Percentiles rank a stretch among this genome's conserved stretches.
Conservation (phyloP, 2,888 invertebrate species). For the Agrochola macilenta region DNA sequence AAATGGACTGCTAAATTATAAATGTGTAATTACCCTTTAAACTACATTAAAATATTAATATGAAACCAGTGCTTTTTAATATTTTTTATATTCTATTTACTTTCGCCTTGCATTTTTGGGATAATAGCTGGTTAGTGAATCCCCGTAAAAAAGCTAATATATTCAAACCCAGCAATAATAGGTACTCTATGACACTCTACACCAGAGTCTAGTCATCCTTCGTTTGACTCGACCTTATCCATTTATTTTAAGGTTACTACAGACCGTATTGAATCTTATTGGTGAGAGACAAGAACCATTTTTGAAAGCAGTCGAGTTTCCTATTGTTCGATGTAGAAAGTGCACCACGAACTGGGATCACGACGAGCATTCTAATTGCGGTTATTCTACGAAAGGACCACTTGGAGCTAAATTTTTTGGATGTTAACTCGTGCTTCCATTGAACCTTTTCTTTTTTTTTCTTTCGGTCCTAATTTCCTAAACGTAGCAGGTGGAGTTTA, state of each 20-base stretch:
- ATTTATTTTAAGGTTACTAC: conserved; percentile 41
- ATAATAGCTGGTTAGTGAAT: not conserved
- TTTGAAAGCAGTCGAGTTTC: conserved; percentile 60
- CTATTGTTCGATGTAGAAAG: conserved; percentile 82
- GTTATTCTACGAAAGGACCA: conserved; percentile 71
- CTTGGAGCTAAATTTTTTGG: conserved; percentile 48
- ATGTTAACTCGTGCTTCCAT: conserved; percentile 31
- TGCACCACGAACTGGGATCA: conserved; percentile 78
- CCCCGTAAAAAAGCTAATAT: not conserved
- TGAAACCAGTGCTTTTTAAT: conserved; percentile 28
- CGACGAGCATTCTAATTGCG: conserved; percentile 81
- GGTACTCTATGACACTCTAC: conserved; percentile 19
- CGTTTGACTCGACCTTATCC: conserved; percentile 56
- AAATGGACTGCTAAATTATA: conserved; percentile 58
- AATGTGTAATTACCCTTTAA: conserved; percentile 57
- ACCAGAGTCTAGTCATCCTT: conserved; percentile 49
- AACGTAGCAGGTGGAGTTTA: conserved; percentile 13
- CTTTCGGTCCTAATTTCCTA: not conserved
- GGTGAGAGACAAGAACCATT: conserved; percentile 63
- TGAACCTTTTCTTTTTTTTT: conserved; percentile 29
- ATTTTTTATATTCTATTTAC: not conserved
- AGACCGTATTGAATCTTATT: conserved; percentile 66
- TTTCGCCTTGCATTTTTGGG: not conserved
- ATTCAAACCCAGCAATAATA: conserved; percentile 27
- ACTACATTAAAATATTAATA: conserved; percentile 29